Evolutionary conservation across 2,888 invertebrate species (phyloP).

Genomic region (Agrotis segetum): DNA sequence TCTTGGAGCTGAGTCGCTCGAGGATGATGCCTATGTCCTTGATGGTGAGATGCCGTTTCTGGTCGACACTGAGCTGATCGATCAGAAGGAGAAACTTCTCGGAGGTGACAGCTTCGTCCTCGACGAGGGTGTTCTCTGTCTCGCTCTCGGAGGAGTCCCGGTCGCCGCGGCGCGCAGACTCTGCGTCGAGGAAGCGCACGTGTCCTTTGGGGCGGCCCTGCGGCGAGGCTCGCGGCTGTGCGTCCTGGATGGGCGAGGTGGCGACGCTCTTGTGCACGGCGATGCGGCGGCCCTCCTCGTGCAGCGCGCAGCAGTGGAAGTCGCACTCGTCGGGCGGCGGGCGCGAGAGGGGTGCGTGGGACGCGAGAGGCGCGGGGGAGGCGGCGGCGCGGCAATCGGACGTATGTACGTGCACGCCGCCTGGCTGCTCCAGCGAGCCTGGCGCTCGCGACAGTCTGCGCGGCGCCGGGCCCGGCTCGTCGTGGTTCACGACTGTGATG

Average conservation of each 20-base stretch:
- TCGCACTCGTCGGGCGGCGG: slow-evolving; percentile 96
- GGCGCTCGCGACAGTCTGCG: slow-evolving; percentile 93
- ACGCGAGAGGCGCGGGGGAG: slow-evolving; percentile 93
- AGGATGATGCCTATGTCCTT: slow-evolving; percentile 98
- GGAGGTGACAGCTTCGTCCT: slow-evolving; percentile 97
- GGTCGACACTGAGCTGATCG: slow-evolving; percentile 97
- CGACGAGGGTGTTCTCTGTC: slow-evolving; percentile 97
- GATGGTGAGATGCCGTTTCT: slow-evolving; percentile 97
- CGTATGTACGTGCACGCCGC: slow-evolving; percentile 96
- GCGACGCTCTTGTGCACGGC: slow-evolving; percentile 98
- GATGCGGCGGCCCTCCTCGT: slow-evolving; percentile 97
- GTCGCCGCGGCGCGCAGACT: slow-evolving; percentile 92
- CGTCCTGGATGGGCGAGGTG: slow-evolving; percentile 97
- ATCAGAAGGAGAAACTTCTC: slow-evolving; percentile 98
- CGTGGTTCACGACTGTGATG: slow-evolving; percentile 98
- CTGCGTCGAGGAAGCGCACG: slow-evolving; percentile 96
- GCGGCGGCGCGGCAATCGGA: slow-evolving; percentile 94
- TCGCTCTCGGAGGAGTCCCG: slow-evolving; percentile 98
- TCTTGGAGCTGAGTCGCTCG: slow-evolving; percentile 97
- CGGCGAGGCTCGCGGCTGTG: slow-evolving; percentile 92
- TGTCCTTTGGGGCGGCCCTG: slow-evolving; percentile 94
- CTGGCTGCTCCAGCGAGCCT: slow-evolving; percentile 92
- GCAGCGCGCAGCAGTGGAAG: slow-evolving; percentile 98
- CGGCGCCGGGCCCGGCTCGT: slow-evolving; percentile 95
- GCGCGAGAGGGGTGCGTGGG: slow-evolving; percentile 91